These are phyloP conservation scores for Choristoneura fumiferana DNA, from an alignment of 1,140 invertebrate genomes.

Conservation along the genomic window DNA sequence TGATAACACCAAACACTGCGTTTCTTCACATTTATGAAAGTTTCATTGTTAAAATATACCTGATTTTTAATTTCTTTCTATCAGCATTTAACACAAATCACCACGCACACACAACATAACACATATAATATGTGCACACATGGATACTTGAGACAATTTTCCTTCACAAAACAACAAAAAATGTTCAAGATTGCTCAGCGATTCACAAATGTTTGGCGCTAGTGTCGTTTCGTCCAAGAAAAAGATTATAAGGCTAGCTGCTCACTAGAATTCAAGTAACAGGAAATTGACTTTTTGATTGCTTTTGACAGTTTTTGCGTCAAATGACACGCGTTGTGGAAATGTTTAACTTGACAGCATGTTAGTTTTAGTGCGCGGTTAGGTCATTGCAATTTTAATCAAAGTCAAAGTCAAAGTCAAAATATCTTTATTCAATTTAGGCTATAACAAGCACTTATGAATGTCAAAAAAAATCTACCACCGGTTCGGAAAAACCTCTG, in stretches of 20 bases:
- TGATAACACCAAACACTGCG: conserved; percentile 71
- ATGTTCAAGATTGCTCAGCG: conserved; percentile 16
- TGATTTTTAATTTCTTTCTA: conserved; percentile 74
- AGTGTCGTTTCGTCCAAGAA: conserved; percentile 17
- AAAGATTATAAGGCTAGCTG: conserved; percentile 12
- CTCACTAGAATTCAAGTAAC: conserved; percentile 2
- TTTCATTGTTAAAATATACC: conserved; percentile 69
- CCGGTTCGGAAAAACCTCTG: too few relatives aligned
- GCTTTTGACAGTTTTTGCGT: too few relatives aligned
- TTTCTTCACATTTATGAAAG: conserved; percentile 75
- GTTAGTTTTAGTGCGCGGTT: not conserved
- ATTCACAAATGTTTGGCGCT: conserved; percentile 21
- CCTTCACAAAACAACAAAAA: conserved; percentile 24
- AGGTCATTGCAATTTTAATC: too few relatives aligned
- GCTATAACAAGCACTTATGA: too few relatives aligned
- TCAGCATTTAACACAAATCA: conserved; percentile 77
- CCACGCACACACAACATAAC: conserved; percentile 78
- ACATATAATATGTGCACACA: conserved; percentile 72
- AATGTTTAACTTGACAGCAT: not conserved
- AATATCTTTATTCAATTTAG: too few relatives aligned
- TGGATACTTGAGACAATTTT: conserved; percentile 24
- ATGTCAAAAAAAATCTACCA: too few relatives aligned
- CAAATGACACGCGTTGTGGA: too few relatives aligned
- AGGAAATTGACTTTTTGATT: not conserved
- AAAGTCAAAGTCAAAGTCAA: too few relatives aligned